Evolutionary conservation across 2,888 invertebrate species (phyloP), one percentile per base, ranked within the genome.

Genomic region (Nasonia oneida): DNA sequence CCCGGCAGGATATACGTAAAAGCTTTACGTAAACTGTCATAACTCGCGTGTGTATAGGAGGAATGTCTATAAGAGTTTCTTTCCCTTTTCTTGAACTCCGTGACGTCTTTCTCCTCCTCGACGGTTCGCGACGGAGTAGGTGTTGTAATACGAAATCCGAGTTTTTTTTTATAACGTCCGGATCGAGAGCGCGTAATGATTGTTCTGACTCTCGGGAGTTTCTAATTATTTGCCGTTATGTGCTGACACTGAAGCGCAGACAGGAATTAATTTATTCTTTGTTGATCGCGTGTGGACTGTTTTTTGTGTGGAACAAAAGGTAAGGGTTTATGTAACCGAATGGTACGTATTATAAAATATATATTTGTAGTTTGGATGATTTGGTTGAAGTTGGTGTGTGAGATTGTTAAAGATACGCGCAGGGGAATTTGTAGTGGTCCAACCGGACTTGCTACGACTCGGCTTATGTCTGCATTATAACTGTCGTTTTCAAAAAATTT

Each of bases 1-100:
- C 37, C 14, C 77, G 77, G 15, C 53, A 2, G 18, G 15, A 29
- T 29, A 4, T 50, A 64, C 77, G 50, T 70, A 79, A 79, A 79
- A 70, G 79, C 33, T 79, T 79, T 79, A 79, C 70, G 79, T 79
- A 70, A 79, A 79, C 79, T 23, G 33, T 39, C 12, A 29, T 79
- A 70, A 79, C 50, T 29, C 29, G 23, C 50, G 33, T 1, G 18
- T 75, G 29, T 29, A 29, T 29, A 29, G 29, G 29, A 29, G 23
- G n/a, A 3, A 14, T 10, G 2, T 29, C 1, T 61, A 61, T 61
- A 61, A n/a, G 61, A 10, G 64, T 70, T 70, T 70, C 29, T 57
- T 57, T 57, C 57, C 57, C 57, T 70, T 37, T 37, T 70, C 33
- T 67, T 29, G 8, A 42, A 53, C 8, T 29, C 37, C n/a, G 5